Evolutionary conservation across 2,113 vertebrate genomes (phyloP).

Genomic region (Notarius quadriscutis): DNA sequence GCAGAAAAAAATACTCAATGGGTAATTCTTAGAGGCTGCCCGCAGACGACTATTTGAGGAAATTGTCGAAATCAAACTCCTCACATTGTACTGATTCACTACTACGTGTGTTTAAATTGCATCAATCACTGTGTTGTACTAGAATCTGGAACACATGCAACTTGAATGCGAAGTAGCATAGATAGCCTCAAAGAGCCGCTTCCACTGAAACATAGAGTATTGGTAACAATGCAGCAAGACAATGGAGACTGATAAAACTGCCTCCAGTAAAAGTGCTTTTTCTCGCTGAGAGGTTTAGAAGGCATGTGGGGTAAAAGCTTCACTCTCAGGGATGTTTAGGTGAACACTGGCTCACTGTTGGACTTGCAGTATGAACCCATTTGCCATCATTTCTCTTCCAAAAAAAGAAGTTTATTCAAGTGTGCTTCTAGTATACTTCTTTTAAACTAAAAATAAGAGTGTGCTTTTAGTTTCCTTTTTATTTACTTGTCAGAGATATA

Average conservation of each 20-base stretch:
- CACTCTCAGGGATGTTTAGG: background rate
- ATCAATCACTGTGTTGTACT: background rate
- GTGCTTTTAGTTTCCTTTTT: no score
- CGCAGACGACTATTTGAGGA: background rate
- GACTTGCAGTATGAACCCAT: background rate
- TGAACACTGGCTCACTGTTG: constrained; percentile 20
- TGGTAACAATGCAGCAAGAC: background rate
- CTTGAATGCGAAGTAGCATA: background rate
- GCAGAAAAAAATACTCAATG: no score
- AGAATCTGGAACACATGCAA: background rate
- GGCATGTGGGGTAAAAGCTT: background rate
- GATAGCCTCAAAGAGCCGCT: background rate
- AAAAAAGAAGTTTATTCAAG: no score
- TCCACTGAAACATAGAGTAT: background rate
- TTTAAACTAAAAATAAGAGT: no score
- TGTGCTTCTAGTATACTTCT: no score
- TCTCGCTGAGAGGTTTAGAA: background rate
- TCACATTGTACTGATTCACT: background rate
- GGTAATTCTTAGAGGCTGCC: background rate
- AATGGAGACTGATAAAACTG: background rate
- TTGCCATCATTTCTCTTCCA: background rate
- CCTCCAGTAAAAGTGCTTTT: background rate
- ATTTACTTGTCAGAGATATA: no score
- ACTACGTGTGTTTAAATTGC: background rate
- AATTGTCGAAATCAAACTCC: background rate